Evolutionary conservation across 2,888 invertebrate genomes (phyloP), one percentile per base, ranked within the genome.

Genomic region (Acronicta aceris): DNA sequence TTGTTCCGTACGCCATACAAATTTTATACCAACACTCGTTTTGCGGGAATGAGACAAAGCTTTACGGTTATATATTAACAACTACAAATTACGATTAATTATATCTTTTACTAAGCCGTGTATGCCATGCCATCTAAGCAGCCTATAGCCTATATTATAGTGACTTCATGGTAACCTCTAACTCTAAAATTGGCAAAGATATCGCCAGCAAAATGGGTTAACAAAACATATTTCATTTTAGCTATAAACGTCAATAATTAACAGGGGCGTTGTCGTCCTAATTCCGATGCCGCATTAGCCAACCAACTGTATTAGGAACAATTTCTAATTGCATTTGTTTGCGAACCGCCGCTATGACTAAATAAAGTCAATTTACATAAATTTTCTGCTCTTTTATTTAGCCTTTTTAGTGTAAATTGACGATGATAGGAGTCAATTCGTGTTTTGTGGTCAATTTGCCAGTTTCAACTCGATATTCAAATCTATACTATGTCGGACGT

Each of bases 241-340:
- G 15, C 16, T 9, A 7, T 41, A 38, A 57, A 30, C 36, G 25
- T 49, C 49, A 13, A 65, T 41, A 41, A 53, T 58, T n/a, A 65
- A 50, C 16, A 33, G 48, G 38, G 41, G 51, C 25, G 25, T 41
- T 38, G 36, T 42, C 16, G 16, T 33, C 27, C 8, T 40, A 45
- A 66, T 51, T 59, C n/a, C 51, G n/a, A 45, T 43, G 72, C 59
- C 43, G 51, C 45, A 52, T 36, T 38, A n/a, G 16, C 41, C 40
- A 0, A 36, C 40, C 17, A 43, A 51, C 47, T 43, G 43, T 43
- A 43, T 66, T 45, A 48, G 43, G 46, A 48, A 15, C 68, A 48
- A 47, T 66, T 72, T 72, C 51, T 67, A 49, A 59, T 72, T 66
- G 51, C 13, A 65, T 68, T 67, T 66, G 47, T 59, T 66, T 36